Evolutionary conservation across 2,888 invertebrate species (phyloP).

Genomic region (Pseudolycoriella hygida): DNA sequence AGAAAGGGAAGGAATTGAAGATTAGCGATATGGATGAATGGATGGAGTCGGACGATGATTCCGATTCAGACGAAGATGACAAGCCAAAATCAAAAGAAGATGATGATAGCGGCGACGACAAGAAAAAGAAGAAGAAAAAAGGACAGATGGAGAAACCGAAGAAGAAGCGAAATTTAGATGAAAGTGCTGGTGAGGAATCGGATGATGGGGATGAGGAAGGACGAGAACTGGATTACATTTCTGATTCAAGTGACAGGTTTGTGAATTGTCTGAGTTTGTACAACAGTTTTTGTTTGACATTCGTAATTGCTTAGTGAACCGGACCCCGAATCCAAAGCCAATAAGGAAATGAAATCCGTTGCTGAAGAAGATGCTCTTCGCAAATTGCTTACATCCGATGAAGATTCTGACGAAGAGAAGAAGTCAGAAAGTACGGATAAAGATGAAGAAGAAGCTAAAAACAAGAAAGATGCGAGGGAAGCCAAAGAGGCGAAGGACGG

Average conservation of each 20-base stretch:
- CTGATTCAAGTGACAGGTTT: constrained; percentile 58
- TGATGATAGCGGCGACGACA: constrained; percentile 35
- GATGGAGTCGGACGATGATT: constrained; percentile 71
- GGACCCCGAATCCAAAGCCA: constrained; percentile 56
- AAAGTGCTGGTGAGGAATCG: constrained; percentile 88
- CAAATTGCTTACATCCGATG: constrained; percentile 73
- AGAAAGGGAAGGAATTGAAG: constrained; percentile 43
- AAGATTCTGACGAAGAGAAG: constrained; percentile 69
- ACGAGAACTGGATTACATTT: constrained; percentile 84
- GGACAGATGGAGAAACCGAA: constrained; percentile 37
- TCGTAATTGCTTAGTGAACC: constrained; percentile 32
- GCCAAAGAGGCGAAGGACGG: constrained; percentile 30
- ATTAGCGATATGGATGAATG: constrained; percentile 91
- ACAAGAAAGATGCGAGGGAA: constrained; percentile 50
- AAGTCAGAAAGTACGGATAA: constrained; percentile 59
- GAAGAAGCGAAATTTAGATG: constrained; percentile 65
- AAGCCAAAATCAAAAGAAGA: constrained; percentile 34
- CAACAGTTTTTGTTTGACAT: neutral
- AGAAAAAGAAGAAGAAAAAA: constrained; percentile 42
- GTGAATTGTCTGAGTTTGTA: neutral
- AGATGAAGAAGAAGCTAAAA: constrained; percentile 49
- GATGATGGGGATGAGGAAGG: constrained; percentile 97
- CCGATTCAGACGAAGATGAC: constrained; percentile 50
- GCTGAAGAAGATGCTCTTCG: constrained; percentile 79
- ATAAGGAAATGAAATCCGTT: constrained; percentile 72